Base-by-base conservation (phyloP, 2,113 vertebrate species). In the Ptychochromis oligacanthus region DNA sequence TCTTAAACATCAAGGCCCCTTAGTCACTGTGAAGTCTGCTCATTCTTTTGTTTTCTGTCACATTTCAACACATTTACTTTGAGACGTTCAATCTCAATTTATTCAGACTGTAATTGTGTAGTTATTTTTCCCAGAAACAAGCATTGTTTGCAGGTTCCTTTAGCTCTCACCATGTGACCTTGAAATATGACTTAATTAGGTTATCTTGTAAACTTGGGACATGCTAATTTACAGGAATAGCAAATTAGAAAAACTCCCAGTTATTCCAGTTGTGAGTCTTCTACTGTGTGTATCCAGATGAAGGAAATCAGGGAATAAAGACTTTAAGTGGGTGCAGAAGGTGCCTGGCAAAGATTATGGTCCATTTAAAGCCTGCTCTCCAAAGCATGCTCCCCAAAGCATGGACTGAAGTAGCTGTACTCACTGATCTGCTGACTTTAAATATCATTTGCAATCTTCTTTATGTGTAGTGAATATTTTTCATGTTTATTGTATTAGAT, bases 291-390 rank as follows among this genome's bases (percentile, higher is more conserved):
- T 43, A 26, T 28, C 28, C 34, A 65, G 34, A 56, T 77, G 40
- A 77, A 81, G 9, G 38, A 13, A 49, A 22, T 6, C 1, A 9
- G 78, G 72, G 77, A 22, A 67, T 70, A 70, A 67, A 74, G 18
- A 7, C 17, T 38, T 46, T 76, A 83, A 62, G 36, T 61, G 28
- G 70, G 2, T 49, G 24, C 55, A 83, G 72, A 87, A 70, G 52
- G 18, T 49, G 24, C 15, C 15, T 20, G 24, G 24, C 15, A 49
- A 28, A 49, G 15, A 18, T 70, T 70, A 70, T 49, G 26, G 22
- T 70, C 40, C 40, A 15, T 70, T 49, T 15, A 70, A 70, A 70
- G 28, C 49, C 3, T 70, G 15, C 40, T 49, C 64, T 67, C 26
- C 22, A 46, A 49, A 49, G 22, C 40, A 49, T 22, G 10, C 40